Evolutionary conservation across 2,888 invertebrate species (phyloP), one percentile per base, ranked within the genome.

Genomic region (Leucophenga maculata): DNA sequence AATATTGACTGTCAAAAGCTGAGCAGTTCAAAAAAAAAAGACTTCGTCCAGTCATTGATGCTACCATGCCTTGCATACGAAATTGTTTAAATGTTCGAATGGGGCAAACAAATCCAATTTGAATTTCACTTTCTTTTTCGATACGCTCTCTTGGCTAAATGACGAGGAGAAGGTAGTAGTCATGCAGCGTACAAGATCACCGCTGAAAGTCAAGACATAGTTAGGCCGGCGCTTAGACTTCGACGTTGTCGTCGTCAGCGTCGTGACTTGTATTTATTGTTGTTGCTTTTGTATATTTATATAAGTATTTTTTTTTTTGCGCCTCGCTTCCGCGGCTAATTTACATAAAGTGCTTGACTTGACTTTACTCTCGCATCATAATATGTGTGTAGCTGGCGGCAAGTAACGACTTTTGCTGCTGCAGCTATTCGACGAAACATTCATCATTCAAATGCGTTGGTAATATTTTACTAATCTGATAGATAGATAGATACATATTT

Each of bases 61-160:
- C n/a, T n/a, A n/a, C n/a, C n/a, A n/a, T n/a, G 78, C 72, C 83
- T 79, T 80, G 81, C 82, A 83, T 83, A 83, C 76, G 65, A 82
- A 80, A 50, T 50, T 16, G 18, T 16, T 16, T 16, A 50, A 11
- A 50, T 50, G 44, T 26, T 44, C 18, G n/a, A 26, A 64, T 11
- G 39, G 39, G 39, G 4, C 14, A 46, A 81, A 80, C 82, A 84
- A 80, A 79, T 79, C 78, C 76, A 83, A 83, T 85, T 85, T 83
- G 79, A 85, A 86, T 85, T 85, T 85, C 85, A 85, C 85, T 86
- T 85, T 85, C 85, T 85, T 85, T 86, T 86, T 85, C 85, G 85
- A 83, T 86, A 80, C 86, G 84, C 82, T 82, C 79, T 77, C 81
- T 83, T 82, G 84, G 80, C 31, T 48, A 44, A 67, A 39, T 26